Base-by-base conservation (phyloP, 2,113 vertebrate species). In the Paracanthobrama guichenoti region DNA sequence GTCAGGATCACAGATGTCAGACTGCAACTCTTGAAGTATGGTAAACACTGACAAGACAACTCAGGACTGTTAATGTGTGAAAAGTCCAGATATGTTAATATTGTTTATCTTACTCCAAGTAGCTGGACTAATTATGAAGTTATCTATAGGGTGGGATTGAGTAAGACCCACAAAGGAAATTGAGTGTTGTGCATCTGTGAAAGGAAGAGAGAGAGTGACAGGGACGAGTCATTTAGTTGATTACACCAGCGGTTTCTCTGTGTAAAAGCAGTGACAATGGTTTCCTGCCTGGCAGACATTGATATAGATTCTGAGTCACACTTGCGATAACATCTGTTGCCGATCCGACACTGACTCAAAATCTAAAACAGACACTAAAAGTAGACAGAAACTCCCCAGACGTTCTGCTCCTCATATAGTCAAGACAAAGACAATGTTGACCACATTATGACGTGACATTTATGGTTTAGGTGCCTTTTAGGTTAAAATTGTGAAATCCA, bases 291-390 rank as follows among this genome's bases (percentile, higher is more conserved):
- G 82, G 55, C 62, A 85, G 64, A 76, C n/a, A 2, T 16, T 81
- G 66, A 81, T 57, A 31, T 80, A 82, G 79, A 82, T 67, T 53
- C 79, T 79, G 76, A 75, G 67, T 82, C 79, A 78, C 14, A 28
- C 24, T 8, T 50, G 64, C 24, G 46, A 14, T 16, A 28, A 6
- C 84, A 86, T 74, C 75, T 88, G 86, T 83, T 76, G 53, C 22
- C 39, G 0, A 78, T 85, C 76, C 77, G 11, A 48, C 22, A 9
- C 4, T 74, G 83, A 50, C 79, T 82, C 79, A 85, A 26, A 76
- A 57, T 26, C 16, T 50, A n/a, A 80, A 72, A 76, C 35, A 7
- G 77, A 86, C 75, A 26, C 57, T 79, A 5, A 66, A 82, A n/a
- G 66, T n/a, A n/a, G 31, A 48, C 31, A 18, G 6, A 76, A 69